These are phyloP conservation scores for Lasioglossum villosulum DNA, from an alignment of 2,888 invertebrate genomes.

Conservation along the genomic window DNA sequence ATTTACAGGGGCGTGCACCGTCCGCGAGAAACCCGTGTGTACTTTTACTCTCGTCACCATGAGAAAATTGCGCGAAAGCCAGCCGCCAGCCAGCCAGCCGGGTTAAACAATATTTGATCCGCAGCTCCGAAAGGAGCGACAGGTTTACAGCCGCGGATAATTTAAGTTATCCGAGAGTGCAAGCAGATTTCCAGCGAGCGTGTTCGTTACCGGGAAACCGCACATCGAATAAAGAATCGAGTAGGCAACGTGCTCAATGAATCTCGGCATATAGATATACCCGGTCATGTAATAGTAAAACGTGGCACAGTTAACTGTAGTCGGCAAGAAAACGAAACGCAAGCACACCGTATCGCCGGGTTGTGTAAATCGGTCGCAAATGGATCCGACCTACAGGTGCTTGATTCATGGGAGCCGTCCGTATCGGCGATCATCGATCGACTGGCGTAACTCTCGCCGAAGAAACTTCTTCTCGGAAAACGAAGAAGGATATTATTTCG, in stretches of 20 bases:
- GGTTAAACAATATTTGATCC: not conserved
- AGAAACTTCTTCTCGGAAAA: constrained; percentile 39
- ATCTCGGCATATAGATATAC: constrained; percentile 10
- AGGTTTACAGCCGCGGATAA: constrained; percentile 40
- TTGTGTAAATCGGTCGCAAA: constrained; percentile 56
- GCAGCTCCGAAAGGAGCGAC: not conserved
- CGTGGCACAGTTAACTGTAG: constrained; percentile 43
- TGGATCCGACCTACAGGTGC: constrained; percentile 48
- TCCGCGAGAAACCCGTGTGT: not conserved
- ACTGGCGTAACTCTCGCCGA: constrained; percentile 33
- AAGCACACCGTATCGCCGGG: constrained; percentile 1
- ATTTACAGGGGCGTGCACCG: not conserved
- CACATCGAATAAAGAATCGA: constrained; percentile 24
- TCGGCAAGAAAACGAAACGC: constrained; percentile 27
- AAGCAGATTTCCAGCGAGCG: not conserved
- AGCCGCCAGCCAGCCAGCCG: no score
- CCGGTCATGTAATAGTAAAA: constrained; percentile 34
- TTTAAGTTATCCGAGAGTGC: constrained; percentile 13
- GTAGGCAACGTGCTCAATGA: constrained; percentile 36
- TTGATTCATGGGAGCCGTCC: constrained; percentile 49
- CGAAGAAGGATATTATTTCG: constrained; percentile 27
- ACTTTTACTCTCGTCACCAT: not conserved
- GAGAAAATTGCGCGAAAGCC: constrained; percentile 2
- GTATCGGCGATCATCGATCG: constrained; percentile 57
- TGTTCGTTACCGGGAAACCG: not conserved